Percentiles rank a stretch among this genome's conserved stretches.
Conservation (phyloP, 92 coral and sea anemone genomes). For the Galaxea fascicularis region DNA sequence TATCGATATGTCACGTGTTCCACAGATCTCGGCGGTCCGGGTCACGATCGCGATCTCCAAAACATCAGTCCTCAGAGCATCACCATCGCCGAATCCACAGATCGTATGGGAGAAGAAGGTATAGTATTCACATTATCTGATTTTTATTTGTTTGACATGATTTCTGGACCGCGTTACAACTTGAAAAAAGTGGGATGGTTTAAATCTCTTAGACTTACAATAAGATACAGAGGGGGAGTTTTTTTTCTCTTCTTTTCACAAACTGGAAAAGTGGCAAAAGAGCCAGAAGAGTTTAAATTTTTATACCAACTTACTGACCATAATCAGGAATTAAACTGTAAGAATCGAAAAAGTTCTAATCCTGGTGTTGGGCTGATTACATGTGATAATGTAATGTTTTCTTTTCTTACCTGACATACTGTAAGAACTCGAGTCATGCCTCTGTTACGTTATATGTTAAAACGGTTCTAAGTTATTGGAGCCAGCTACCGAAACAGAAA, state of each 20-base stretch:
- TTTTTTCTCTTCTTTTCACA: not conserved
- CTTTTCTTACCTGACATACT: too few species aligned
- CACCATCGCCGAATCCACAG: not conserved
- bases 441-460: too few species aligned
- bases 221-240: not conserved
- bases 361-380: not conserved
- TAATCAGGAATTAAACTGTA: not conserved
- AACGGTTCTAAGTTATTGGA: too few species aligned
- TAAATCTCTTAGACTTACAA: not conserved
- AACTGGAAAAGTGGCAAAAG: slow-evolving; percentile 2
- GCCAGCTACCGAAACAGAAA: too few species aligned
- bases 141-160: too few species aligned
- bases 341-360: slow-evolving; percentile 1
- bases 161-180: too few species aligned
- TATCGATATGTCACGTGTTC: not conserved
- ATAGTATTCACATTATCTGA: slow-evolving; percentile 1
- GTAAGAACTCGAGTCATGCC: too few species aligned
- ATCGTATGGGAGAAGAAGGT: slow-evolving; percentile 1
- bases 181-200: too few species aligned
- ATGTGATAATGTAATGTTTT: too few species aligned
- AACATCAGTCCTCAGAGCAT: not conserved
- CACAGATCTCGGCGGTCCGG: not conserved
- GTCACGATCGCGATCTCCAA: slow-evolving; percentile 5
- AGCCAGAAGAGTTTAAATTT: not conserved
- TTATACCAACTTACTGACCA: not conserved